Evolutionary conservation across 2,888 invertebrate species (phyloP), one percentile per base, ranked within the genome.

Genomic region (Melieria crassipennis): DNA sequence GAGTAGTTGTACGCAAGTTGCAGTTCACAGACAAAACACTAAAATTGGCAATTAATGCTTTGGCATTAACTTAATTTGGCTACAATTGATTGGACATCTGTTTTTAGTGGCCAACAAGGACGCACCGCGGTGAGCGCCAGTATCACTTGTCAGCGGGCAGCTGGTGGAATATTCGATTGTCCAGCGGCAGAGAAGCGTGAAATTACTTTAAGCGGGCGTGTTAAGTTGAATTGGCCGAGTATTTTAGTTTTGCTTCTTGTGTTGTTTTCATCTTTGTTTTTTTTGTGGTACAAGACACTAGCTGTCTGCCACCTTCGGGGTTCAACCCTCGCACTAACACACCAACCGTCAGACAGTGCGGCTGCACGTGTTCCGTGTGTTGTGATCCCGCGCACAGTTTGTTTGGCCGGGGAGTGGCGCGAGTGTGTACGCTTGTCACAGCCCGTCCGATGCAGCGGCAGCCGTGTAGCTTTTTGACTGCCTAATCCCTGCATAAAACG

Each of bases 391-490:
- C 67, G 76, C 69, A 73, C 71, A 30, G 75, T 73, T 64, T 69
- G 47, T 66, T 48, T 43, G 13, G 43, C 5, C 16, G 58, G 60
- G 65, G 43, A 45, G 55, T 42, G n/a, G 43, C 43, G 4, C 30
- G 43, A 60, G 30, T 30, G 30, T 30, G 30, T 30, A 30, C 30
- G 30, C 30, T 30, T 30, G 30, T 30, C 30, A 30, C 30, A 30
- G 30, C 30, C 30, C 30, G 30, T 30, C 30, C 30, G 30, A 30
- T 30, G 30, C 30, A 30, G 30, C 30, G 30, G 30, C 30, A 30
- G 73, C 69, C 65, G 69, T 74, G 76, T 79, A 84, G 80, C 82
- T 84, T 83, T 80, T 83, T 83, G 82, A 83, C 84, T 84, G 81
- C 78, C 79, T 85, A 84, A 84, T 84, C 84, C 82, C 77, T 75